phyloP scores from a whole-genome alignment of 1,140 invertebrate species.

The Lamellibrachia luymesi region DNA sequence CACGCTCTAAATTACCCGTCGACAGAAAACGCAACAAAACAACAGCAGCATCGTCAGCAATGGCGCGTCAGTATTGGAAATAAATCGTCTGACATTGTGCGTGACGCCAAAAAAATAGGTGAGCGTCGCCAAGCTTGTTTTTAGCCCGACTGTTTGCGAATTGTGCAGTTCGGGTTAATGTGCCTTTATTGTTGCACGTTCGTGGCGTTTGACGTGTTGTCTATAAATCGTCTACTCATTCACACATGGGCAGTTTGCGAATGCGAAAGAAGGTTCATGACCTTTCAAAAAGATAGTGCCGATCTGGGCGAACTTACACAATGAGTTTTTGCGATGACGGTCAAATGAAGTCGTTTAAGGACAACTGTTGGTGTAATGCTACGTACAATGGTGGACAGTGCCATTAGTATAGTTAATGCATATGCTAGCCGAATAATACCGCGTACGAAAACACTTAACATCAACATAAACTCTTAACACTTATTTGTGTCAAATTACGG shows the following conservation, averaged over 20 bases:
- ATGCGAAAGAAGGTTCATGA: background rate
- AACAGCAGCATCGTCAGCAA: background rate
- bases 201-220: background rate
- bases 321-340: background rate
- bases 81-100: background rate
- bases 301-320: too few species aligned
- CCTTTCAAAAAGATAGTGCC: background rate
- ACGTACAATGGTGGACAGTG: background rate
- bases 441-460: background rate
- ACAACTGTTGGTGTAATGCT: background rate
- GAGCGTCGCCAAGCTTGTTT: background rate
- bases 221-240: background rate
- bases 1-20: background rate
- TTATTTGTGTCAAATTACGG: too few species aligned
- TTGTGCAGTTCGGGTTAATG: background rate
- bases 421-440: background rate
- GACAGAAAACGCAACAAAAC: background rate
- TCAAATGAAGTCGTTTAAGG: background rate
- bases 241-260: background rate
- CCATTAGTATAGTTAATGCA: background rate
- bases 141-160: background rate
- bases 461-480: background rate
- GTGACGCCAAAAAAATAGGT: background rate
- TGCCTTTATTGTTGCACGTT: constrained; percentile 4
- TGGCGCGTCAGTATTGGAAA: background rate